Base-by-base conservation (phyloP, 2,113 vertebrate genomes). In the Leucosticte australis region DNA sequence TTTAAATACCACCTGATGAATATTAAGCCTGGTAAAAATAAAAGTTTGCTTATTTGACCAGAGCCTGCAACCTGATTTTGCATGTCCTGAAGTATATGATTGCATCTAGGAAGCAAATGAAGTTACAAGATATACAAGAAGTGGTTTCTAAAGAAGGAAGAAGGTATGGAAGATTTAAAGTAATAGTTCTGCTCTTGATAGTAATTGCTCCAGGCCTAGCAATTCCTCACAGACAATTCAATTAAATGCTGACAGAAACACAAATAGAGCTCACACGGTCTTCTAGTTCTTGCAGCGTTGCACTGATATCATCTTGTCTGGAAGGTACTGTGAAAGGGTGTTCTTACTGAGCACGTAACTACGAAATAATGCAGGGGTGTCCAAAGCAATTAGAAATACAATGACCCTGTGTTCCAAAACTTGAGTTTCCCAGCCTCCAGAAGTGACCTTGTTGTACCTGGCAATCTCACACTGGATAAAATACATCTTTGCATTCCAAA, bases 241-340 rank as follows among this genome's bases (percentile, higher is more conserved):
- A 95, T 97, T 96, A 96, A 94, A 90, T 74, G 87, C 46, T 96
- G 94, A 96, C 84, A 94, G 93, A 96, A 95, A 91, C 79, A 94
- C 96, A 96, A 95, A 89, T 49, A 85, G 91, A 95, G 67, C 79
- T 94, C 69, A 90, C 52, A 87, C 2, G 0, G 52, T 63, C 75
- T 86, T 92, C 86, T 53, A 56, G 67, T 55, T 76, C 91, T 95
- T 67, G 69, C 70, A 79, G 30, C 0, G 0, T 74, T 78, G 84
- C 52, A 46, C 37, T 91, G 86, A 94, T 94, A 89, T 92, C 83
- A 73, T 95, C 90, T 85, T 83, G 77, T 83, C 87, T 80, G 55
- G 62, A 93, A 93, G 64, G 74, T 78, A 67, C 47, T 30, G 47
- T 3, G 1, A 83, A 82, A 86, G 65, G 39, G 26, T 62, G 17